Percentiles rank a stretch among this genome's conserved stretches.
phyloP scores from a whole-genome alignment of 2,113 vertebrate species.

The Sinocyclocheilus anophthalmus region DNA sequence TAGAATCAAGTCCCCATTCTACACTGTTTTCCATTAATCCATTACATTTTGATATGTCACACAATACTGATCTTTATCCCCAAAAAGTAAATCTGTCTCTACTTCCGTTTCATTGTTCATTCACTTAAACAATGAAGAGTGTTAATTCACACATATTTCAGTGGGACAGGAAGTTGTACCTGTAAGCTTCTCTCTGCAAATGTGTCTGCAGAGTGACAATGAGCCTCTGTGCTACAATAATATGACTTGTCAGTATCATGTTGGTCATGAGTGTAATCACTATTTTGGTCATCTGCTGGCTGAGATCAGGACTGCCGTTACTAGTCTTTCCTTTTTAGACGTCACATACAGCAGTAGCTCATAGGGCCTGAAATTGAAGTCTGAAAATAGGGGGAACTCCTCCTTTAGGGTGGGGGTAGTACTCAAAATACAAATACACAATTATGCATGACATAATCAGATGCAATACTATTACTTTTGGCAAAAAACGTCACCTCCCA shows the following conservation, averaged over 20 bases:
- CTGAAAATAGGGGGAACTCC: neutral
- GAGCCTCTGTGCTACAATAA: neutral
- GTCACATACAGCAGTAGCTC: neutral
- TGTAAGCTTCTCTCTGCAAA: neutral
- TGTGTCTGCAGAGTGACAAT: neutral
- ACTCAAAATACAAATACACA: neutral
- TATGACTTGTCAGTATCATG: neutral
- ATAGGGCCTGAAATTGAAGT: neutral
- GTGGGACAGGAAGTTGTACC: neutral
- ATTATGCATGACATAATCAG: neutral
- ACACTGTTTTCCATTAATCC: neutral
- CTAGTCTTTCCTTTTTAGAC: neutral
- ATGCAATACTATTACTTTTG: neutral
- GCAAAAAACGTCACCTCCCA: neutral
- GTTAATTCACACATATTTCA: neutral
- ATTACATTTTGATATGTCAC: neutral
- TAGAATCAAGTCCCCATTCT: neutral
- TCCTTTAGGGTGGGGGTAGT: neutral
- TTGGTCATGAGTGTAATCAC: neutral
- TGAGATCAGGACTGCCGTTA: neutral
- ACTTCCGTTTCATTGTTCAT: neutral
- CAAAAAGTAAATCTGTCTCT: neutral
- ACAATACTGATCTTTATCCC: neutral
- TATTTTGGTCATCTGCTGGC: neutral
- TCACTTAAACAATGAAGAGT: neutral